A percentile compares a stretch with the other conserved stretches of the same genome.
Evolutionary conservation across 2,888 invertebrate species (phyloP).

Genomic region (Hoplodrina ambigua): DNA sequence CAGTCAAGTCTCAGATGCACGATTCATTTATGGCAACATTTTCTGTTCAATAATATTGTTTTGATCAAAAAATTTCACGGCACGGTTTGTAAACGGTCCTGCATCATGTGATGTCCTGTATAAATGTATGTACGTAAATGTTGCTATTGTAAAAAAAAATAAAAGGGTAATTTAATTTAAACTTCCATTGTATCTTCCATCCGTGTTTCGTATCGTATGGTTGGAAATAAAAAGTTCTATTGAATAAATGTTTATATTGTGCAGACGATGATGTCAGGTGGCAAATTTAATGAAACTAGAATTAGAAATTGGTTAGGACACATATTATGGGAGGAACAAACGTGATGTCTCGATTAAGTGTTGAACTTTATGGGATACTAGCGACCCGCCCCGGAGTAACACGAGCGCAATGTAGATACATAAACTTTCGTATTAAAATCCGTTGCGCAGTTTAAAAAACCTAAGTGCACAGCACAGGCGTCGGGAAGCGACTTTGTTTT

Average conservation of each 20-base stretch:
- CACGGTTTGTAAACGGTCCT: slow-evolving; percentile 45
- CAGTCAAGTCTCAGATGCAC: neutral
- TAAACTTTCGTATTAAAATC: too few relatives aligned
- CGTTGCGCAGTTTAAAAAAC: too few relatives aligned
- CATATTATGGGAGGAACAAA: slow-evolving; percentile 20
- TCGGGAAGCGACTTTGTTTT: too few relatives aligned
- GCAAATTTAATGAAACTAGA: slow-evolving; percentile 26
- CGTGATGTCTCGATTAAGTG: neutral
- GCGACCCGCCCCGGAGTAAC: too few relatives aligned
- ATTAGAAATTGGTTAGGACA: slow-evolving; percentile 12
- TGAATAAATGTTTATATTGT: slow-evolving; percentile 19
- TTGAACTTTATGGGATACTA: slow-evolving; percentile 1
- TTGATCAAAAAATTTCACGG: slow-evolving; percentile 9
- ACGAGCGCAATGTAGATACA: too few relatives aligned
- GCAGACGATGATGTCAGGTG: slow-evolving; percentile 50
- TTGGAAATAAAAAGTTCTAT: slow-evolving; percentile 36
- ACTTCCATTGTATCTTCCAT: slow-evolving; percentile 64
- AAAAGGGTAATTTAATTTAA: slow-evolving; percentile 56
- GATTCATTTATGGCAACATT: slow-evolving; percentile 12
- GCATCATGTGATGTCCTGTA: slow-evolving; percentile 32
- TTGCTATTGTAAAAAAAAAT: slow-evolving; percentile 53
- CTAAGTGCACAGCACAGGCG: too few relatives aligned
- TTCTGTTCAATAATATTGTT: slow-evolving; percentile 6
- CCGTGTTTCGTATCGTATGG: slow-evolving; percentile 37
- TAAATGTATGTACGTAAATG: slow-evolving; percentile 50